Conservation (phyloP, 2,113 vertebrate genomes). For the Phaethon lepturus region DNA sequence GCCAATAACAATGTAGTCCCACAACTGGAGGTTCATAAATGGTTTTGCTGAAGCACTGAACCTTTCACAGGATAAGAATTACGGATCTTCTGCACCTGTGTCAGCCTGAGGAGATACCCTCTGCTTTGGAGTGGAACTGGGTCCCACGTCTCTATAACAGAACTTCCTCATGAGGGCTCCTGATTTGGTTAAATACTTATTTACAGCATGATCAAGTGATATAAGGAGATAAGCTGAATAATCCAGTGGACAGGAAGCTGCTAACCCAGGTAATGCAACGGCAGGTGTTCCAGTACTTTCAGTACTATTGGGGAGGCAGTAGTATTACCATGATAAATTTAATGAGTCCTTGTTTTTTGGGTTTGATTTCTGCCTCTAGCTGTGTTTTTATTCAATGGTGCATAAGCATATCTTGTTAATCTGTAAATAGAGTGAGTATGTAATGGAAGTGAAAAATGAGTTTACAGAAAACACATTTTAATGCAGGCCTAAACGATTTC, state of each 20-base stretch:
- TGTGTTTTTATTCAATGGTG: not conserved
- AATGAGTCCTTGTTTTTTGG: not conserved
- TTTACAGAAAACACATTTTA: conserved; percentile 34
- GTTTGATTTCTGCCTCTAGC: not conserved
- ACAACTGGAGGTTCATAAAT: not conserved
- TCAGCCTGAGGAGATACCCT: not conserved
- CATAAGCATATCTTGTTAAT: not conserved
- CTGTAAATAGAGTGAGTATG: conserved; percentile 20
- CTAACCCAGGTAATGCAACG: not conserved
- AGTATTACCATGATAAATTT: not conserved
- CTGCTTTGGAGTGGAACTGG: not conserved
- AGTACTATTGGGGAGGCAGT: not conserved
- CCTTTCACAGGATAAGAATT: not conserved
- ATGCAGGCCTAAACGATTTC: not conserved
- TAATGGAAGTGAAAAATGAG: conserved; percentile 40
- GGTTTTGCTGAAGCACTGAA: not conserved
- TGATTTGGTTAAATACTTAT: not conserved
- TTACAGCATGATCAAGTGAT: not conserved
- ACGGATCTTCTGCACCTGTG: not conserved
- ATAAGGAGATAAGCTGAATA: not conserved
- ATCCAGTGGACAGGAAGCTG: not conserved
- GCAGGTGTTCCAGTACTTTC: not conserved
- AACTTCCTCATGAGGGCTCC: not conserved
- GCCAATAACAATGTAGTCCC: not conserved
- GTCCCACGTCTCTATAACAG: not conserved